These are phyloP conservation scores for Ceratotherium simum DNA, from an alignment of 2,113 vertebrate species.

Conservation along the genomic window DNA sequence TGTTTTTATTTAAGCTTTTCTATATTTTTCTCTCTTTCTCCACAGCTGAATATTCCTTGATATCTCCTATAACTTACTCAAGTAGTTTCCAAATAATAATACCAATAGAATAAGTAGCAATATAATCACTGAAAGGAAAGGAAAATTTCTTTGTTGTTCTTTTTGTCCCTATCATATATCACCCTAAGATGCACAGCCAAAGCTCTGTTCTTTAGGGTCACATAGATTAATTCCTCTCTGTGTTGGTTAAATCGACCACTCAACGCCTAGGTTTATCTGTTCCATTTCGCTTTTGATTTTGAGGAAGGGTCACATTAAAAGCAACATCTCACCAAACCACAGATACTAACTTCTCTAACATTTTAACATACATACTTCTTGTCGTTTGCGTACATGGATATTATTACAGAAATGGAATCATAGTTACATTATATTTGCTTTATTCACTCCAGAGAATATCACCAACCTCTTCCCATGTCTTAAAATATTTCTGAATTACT, in stretches of 20 bases:
- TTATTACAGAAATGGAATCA: neutral
- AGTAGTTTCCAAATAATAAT: conserved; percentile 15
- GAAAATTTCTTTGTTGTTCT: neutral
- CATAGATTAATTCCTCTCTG: neutral
- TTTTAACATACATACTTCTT: neutral
- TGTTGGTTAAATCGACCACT: neutral
- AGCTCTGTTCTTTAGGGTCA: neutral
- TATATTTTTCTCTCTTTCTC: neutral
- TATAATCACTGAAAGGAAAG: neutral
- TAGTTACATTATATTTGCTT: neutral
- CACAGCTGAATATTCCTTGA: neutral
- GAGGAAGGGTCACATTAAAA: neutral
- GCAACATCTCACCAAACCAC: neutral
- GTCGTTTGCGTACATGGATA: neutral
- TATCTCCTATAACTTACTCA: neutral
- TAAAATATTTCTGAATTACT: neutral
- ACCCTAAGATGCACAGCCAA: neutral
- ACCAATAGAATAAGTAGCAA: neutral
- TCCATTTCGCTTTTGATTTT: conserved; percentile 18
- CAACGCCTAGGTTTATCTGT: neutral
- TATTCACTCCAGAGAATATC: neutral
- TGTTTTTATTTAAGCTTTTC: neutral
- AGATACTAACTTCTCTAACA: neutral
- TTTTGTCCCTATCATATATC: neutral
- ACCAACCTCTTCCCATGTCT: neutral